A percentile compares a stretch with the other conserved stretches of the same genome.
Evolutionary conservation across 2,797 vertebrate species (phyloP).

Genomic region (Sebastes steindachneri): DNA sequence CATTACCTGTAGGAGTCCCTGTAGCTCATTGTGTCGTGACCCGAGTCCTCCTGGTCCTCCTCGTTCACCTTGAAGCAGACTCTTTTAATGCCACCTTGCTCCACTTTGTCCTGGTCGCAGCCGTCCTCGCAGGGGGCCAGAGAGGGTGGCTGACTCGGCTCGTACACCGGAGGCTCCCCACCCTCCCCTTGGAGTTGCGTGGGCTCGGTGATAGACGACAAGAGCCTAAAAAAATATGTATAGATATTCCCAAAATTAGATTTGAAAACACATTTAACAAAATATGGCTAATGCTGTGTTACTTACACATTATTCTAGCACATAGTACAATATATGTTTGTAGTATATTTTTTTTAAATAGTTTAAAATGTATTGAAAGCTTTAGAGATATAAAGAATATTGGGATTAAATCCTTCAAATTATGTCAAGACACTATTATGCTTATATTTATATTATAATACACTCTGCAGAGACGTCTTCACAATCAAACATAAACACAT

Average conservation of each 20-base stretch:
- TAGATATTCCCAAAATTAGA: not conserved
- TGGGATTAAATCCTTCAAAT: not conserved
- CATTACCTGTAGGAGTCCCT: conserved; percentile 97
- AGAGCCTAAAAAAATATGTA: conserved; percentile 46
- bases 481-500: conserved; percentile 32
- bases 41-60: conserved; percentile 98
- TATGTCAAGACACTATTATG: not conserved
- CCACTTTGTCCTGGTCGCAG: conserved; percentile 88
- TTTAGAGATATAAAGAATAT: not conserved
- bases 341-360: not conserved
- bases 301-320: not conserved
- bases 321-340: not conserved
- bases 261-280: not conserved
- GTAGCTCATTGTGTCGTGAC: conserved; percentile 98
- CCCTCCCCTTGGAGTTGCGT: conserved; percentile 82
- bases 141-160: conserved; percentile 82
- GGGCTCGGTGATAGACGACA: conserved; percentile 93
- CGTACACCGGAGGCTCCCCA: conserved; percentile 82
- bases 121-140: conserved; percentile 86
- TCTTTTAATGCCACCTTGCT: conserved; percentile 92
- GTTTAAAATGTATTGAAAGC: not conserved
- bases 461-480: not conserved
- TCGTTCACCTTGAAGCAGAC: conserved; percentile 98
- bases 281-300: not conserved
- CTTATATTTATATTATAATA: conserved; percentile 6